A percentile compares a stretch with the other conserved stretches of the same genome.
Conservation (phyloP, 2,113 vertebrate genomes). For the Oenanthe melanoleuca region DNA sequence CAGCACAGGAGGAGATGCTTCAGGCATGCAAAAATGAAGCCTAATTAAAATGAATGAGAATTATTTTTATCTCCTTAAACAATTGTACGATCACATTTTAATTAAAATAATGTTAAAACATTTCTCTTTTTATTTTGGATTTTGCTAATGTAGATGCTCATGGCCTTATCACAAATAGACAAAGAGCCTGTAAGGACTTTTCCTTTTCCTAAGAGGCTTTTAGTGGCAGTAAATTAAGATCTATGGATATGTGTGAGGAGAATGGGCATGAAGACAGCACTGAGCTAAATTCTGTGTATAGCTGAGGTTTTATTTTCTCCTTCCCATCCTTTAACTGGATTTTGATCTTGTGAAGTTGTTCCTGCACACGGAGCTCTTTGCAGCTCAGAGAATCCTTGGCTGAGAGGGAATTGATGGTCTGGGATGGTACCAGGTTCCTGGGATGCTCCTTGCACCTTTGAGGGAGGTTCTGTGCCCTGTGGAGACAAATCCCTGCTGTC, state of each 20-base stretch:
- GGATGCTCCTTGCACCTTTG: background rate
- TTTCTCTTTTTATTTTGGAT: background rate
- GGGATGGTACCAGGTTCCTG: background rate
- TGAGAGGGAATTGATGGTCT: background rate
- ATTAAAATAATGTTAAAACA: conserved; percentile 6
- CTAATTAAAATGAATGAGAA: conserved; percentile 42
- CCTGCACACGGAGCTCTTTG: background rate
- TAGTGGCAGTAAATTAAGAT: conserved; percentile 35
- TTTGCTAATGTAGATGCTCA: background rate
- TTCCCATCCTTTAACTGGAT: background rate
- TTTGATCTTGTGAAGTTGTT: background rate
- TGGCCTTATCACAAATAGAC: background rate
- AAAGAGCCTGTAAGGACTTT: conserved; percentile 11
- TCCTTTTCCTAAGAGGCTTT: conserved; percentile 21
- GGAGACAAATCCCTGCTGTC: accelerated
- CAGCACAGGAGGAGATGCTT: background rate
- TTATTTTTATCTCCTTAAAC: conserved; percentile 54
- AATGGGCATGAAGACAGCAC: background rate
- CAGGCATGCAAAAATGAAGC: background rate
- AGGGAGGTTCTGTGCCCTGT: background rate
- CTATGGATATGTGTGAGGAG: background rate
- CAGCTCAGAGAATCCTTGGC: background rate
- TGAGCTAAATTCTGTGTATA: background rate
- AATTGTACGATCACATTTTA: conserved; percentile 34
- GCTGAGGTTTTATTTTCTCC: background rate